A percentile compares a stretch with the other conserved stretches of the same genome.
Evolutionary conservation across 92 coral and sea anemone species (phyloP).

Genomic region (Actinostola sp.): DNA sequence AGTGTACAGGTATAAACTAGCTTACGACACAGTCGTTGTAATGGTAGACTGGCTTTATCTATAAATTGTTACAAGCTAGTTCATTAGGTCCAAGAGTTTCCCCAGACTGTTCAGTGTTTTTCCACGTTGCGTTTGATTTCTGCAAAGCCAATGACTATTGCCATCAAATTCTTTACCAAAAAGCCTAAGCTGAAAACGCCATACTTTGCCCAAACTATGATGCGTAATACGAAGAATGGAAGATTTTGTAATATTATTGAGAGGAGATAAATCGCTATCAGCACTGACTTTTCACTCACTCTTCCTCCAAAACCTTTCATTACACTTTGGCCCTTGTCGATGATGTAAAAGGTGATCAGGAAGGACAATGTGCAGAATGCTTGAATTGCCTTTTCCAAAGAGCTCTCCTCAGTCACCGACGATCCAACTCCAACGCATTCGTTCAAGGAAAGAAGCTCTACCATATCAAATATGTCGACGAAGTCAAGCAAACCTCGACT

Average conservation of each 20-base stretch:
- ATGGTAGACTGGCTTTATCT: no score
- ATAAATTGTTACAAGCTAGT: no score
- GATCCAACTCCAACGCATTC: constrained; percentile 9
- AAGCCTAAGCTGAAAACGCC: constrained; percentile 39
- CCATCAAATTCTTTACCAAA: constrained; percentile 41
- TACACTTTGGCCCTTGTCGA: no score
- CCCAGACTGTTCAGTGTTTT: no score
- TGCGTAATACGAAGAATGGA: constrained; percentile 46
- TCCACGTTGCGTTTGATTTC: background rate
- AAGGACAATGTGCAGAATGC: constrained; percentile 47
- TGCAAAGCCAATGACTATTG: constrained; percentile 16
- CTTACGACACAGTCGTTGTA: no score
- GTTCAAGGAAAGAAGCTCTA: constrained; percentile 21
- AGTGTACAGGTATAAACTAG: no score
- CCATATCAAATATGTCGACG: constrained; percentile 47
- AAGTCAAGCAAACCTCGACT: constrained; percentile 32
- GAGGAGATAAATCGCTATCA: no score
- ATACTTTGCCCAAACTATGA: constrained; percentile 35
- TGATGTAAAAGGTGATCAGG: background rate
- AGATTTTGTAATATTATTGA: constrained; percentile 35
- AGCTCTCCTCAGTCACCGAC: constrained; percentile 13
- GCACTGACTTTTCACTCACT: no score
- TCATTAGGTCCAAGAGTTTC: no score
- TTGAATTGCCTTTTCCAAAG: constrained; percentile 38
- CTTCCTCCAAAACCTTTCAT: no score